Evolutionary conservation across 2,797 vertebrate genomes (phyloP), one percentile per base, ranked within the genome.

Genomic region (Sebastes variabilis): DNA sequence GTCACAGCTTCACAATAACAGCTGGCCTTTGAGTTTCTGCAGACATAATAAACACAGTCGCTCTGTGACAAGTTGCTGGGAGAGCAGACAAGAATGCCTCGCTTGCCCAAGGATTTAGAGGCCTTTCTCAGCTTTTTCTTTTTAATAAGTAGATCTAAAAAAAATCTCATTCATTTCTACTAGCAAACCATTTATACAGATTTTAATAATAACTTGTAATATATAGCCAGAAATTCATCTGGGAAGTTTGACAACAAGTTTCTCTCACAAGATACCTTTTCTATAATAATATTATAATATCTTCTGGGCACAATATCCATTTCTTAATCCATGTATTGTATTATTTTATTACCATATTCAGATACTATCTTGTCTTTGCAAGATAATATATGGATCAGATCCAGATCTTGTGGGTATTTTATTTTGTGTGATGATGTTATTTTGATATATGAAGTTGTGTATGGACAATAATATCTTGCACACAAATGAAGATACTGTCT

Each of bases 1-100:
- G 90, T 94, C 93, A 92, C 77, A 78, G 90, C 90, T 79, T 82
- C 89, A 90, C 85, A 90, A 91, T 87, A 62, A 85, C 77, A 78
- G 81, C 25, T 62, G 81, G 77, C 81, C 85, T 88, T 80, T 87
- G 75, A 86, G 79, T 72, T 80, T 80, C 67, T 79, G 77, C 77
- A 88, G 81, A 81, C 81, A 65, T 68, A 80, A 88, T 75, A 75
- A 72, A 82, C 83, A 74, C 84, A 87, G 66, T 72, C 34, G 8
- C 68, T 88, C 73, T 86, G 74, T 84, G 82, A 77, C 30, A 69
- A 36, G 92, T 90, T 81, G 84, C 91, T 70, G 54, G 86, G 80
- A 72, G 76, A 84, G 75, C 72, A 78, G 70, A 72, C 69, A 88
- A 61, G 84, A 90, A 91, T 91, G 79, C 77, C 4, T 75, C 3